Evolutionary conservation across 2,888 invertebrate species (phyloP).

Genomic region (Gandaritis pyraliata): DNA sequence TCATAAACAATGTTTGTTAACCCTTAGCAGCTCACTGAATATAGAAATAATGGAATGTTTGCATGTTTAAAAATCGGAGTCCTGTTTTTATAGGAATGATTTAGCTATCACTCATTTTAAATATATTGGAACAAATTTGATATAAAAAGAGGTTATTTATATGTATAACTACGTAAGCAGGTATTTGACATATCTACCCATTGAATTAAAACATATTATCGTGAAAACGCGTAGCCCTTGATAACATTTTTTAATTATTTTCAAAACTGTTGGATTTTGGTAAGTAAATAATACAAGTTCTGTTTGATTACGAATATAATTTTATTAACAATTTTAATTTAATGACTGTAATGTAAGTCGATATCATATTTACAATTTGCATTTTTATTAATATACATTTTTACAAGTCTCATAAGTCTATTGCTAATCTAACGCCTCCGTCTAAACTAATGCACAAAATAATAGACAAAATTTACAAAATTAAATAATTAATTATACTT

Average conservation of each 20-base stretch:
- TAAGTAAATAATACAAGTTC: constrained; percentile 65
- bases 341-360: constrained; percentile 83
- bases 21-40: too few species aligned
- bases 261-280: background rate
- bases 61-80: too few species aligned
- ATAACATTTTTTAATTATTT: too few species aligned
- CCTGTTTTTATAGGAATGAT: too few species aligned
- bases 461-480: constrained; percentile 48
- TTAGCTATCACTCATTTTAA: too few species aligned
- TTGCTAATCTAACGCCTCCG: constrained; percentile 44
- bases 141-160: too few species aligned
- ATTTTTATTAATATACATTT: constrained; percentile 77
- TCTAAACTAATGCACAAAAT: constrained; percentile 44
- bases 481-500: constrained; percentile 35
- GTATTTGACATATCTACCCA: too few species aligned
- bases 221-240: too few species aligned
- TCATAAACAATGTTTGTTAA: background rate
- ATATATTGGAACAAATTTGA: too few species aligned
- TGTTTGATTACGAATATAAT: constrained; percentile 82
- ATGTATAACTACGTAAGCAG: too few species aligned
- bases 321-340: constrained; percentile 85
- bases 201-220: too few species aligned
- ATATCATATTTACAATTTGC: constrained; percentile 82
- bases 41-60: too few species aligned
- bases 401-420: constrained; percentile 70